These are phyloP conservation scores for Arvicanthis niloticus DNA, from an alignment of 2,113 vertebrate genomes.

Conservation along the genomic window DNA sequence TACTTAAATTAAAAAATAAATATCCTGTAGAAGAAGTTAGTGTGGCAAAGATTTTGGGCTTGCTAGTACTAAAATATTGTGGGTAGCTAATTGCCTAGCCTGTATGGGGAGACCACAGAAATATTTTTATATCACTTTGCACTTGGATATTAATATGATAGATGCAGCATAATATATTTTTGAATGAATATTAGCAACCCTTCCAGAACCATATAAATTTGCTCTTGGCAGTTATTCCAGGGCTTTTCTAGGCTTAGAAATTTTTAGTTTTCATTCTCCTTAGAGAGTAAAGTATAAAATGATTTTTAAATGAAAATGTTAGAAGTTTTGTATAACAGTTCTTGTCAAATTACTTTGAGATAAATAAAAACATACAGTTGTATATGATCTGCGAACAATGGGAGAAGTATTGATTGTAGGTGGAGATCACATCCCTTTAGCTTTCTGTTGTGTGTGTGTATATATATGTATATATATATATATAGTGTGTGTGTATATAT, in stretches of 20 bases:
- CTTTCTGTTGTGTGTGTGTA: background rate
- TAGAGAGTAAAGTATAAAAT: slow-evolving; percentile 30
- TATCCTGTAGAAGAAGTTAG: background rate
- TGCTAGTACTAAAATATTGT: slow-evolving; percentile 18
- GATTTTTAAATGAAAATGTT: background rate
- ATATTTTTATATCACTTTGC: background rate
- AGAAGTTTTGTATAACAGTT: background rate
- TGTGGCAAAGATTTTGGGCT: slow-evolving; percentile 7
- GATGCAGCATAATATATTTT: background rate
- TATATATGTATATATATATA: background rate
- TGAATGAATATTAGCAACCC: background rate
- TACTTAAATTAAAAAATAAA: background rate
- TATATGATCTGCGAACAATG: background rate
- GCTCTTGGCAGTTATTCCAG: slow-evolving; percentile 25
- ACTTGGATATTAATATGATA: slow-evolving; percentile 3
- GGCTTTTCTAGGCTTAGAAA: background rate
- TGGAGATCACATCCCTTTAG: background rate
- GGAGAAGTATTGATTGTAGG: background rate
- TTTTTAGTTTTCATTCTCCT: slow-evolving; percentile 6
- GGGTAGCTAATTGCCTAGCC: background rate
- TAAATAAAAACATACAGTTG: background rate
- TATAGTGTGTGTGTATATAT: background rate
- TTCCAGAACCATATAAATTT: slow-evolving; percentile 4
- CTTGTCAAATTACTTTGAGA: background rate
- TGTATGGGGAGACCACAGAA: background rate